A percentile compares a stretch with the other conserved stretches of the same genome.
These are phyloP conservation scores for Orchestes rusci DNA, from an alignment of 2,888 invertebrate genomes.

Conservation along the genomic window DNA sequence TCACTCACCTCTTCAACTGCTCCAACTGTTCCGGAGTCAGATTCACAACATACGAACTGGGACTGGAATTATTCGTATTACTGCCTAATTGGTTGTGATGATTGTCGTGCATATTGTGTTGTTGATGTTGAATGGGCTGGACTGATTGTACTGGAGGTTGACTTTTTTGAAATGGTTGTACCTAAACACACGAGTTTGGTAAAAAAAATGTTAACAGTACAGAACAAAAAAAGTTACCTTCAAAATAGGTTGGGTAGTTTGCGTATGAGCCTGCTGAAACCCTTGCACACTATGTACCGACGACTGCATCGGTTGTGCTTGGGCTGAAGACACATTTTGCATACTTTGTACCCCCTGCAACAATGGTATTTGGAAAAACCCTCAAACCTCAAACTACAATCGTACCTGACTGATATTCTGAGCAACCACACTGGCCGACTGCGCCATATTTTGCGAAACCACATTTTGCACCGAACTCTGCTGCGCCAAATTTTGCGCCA, in stretches of 20 bases:
- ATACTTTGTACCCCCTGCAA: constrained; percentile 24
- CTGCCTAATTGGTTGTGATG: constrained; percentile 28
- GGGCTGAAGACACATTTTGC: constrained; percentile 17
- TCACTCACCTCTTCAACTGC: constrained; percentile 36
- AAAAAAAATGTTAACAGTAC: neutral
- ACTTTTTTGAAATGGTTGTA: constrained; percentile 41
- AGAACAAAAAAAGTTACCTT: constrained; percentile 29
- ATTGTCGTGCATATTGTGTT: constrained; percentile 26
- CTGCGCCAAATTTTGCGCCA: constrained; percentile 11
- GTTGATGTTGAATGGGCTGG: constrained; percentile 34
- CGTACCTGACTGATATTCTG: constrained; percentile 11
- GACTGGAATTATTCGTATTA: no score
- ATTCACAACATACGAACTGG: constrained; percentile 44
- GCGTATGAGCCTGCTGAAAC: constrained; percentile 28
- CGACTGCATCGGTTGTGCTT: constrained; percentile 24
- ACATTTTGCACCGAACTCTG: constrained; percentile 12
- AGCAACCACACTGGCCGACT: constrained; percentile 4
- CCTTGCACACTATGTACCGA: constrained; percentile 27
- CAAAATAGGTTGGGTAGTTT: constrained; percentile 35
- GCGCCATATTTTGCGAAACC: constrained; percentile 8
- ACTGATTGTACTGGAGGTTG: constrained; percentile 43
- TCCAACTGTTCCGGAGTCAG: constrained; percentile 44
- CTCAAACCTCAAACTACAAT: neutral
- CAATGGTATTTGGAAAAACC: neutral
- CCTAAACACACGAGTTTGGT: constrained; percentile 6